Conservation (phyloP, 2,797 vertebrate species). For the Petrocephalus schoutedeni region DNA sequence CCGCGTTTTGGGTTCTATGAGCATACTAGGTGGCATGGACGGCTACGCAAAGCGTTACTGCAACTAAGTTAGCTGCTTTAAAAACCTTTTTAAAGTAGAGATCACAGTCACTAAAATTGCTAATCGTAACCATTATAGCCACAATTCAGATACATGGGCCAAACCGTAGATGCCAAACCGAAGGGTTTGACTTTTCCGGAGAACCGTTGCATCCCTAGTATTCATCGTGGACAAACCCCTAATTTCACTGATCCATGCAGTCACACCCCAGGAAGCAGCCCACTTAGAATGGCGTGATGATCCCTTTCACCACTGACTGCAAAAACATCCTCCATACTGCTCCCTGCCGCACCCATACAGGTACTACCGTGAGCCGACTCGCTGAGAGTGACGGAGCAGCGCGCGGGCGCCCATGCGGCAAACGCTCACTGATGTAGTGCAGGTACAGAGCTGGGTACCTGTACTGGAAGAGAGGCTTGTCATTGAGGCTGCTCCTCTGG, state of each 20-base stretch:
- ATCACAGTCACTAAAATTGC: too few species aligned
- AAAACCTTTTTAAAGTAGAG: too few species aligned
- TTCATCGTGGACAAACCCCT: neutral
- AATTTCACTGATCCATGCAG: neutral
- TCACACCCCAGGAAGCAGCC: neutral
- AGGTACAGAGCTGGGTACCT: constrained; percentile 97
- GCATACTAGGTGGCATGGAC: neutral
- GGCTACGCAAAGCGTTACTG: neutral
- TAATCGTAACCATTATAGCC: too few species aligned
- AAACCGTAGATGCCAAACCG: too few species aligned
- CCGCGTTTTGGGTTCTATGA: neutral
- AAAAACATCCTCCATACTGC: neutral
- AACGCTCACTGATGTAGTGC: constrained; percentile 91
- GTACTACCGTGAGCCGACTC: neutral
- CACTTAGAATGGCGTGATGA: neutral
- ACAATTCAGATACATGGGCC: too few species aligned
- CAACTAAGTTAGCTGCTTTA: too few species aligned
- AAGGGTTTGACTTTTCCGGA: too few species aligned
- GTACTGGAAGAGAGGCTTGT: constrained; percentile 95
- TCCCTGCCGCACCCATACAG: neutral
- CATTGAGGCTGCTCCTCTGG: constrained; percentile 91
- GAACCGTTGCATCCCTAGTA: neutral
- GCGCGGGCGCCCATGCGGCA: neutral
- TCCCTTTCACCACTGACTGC: neutral
- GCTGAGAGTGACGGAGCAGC: too few species aligned